A percentile compares a stretch with the other conserved stretches of the same genome.
Conservation (phyloP, 1,140 invertebrate species). For the Neodiprion virginianus region DNA sequence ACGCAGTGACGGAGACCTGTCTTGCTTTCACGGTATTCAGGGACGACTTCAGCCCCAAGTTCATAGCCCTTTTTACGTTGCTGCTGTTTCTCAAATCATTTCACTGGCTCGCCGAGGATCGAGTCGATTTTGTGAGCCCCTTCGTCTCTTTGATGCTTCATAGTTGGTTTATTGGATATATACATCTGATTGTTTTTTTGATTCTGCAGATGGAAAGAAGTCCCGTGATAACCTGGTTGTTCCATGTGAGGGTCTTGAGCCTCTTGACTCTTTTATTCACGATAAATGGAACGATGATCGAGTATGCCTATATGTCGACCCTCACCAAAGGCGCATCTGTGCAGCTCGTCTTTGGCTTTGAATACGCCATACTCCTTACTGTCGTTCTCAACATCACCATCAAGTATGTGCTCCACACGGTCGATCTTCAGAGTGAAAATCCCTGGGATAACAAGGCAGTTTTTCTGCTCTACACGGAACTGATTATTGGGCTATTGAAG, state of each 20-base stretch:
- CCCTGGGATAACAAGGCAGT: slow-evolving; percentile 99
- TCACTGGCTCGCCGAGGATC: slow-evolving; percentile 98
- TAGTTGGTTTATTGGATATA: background rate
- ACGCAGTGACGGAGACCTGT: slow-evolving; percentile 98
- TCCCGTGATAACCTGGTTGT: slow-evolving; percentile 94
- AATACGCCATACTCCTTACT: slow-evolving; percentile 97
- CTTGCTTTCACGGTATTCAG: slow-evolving; percentile 98
- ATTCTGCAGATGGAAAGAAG: slow-evolving; percentile 94
- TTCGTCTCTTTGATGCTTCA: background rate
- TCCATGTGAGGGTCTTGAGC: slow-evolving; percentile 92
- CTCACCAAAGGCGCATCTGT: slow-evolving; percentile 94
- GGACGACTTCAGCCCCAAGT: slow-evolving; percentile 98
- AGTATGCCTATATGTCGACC: slow-evolving; percentile 95
- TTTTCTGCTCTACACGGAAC: slow-evolving; percentile 94
- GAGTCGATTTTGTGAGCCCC: slow-evolving; percentile 96
- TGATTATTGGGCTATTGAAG: slow-evolving; percentile 90
- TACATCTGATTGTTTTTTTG: slow-evolving; percentile 15
- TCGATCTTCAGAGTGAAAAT: slow-evolving; percentile 93
- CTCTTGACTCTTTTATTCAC: slow-evolving; percentile 82
- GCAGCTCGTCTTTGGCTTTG: slow-evolving; percentile 99
- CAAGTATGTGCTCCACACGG: slow-evolving; percentile 94
- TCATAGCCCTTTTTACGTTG: slow-evolving; percentile 97
- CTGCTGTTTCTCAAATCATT: slow-evolving; percentile 98
- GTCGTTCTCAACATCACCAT: slow-evolving; percentile 93
- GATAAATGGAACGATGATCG: slow-evolving; percentile 89